Evolutionary conservation across 2,797 vertebrate species (phyloP).

Genomic region (Phoeniculus purpureus): DNA sequence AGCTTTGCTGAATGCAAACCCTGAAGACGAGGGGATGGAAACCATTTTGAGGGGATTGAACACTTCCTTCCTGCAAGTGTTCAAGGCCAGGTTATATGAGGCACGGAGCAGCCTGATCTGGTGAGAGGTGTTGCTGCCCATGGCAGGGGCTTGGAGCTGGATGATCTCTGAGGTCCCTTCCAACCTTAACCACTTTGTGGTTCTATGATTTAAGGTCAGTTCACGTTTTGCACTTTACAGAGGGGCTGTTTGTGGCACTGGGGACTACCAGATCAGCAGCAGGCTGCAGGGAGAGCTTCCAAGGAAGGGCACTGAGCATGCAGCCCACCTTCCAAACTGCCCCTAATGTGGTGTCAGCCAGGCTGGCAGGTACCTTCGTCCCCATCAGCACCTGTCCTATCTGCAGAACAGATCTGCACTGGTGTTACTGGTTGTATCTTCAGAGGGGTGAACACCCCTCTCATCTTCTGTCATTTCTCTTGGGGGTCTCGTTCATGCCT

Average conservation of each 20-base stretch:
- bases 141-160: no score
- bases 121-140: no score
- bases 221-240: slow-evolving; percentile 5
- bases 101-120: no score
- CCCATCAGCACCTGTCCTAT: background rate
- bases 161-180: no score
- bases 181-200: no score
- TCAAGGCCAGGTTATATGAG: no score
- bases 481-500: slow-evolving; percentile 22
- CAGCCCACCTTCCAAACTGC: slow-evolving; percentile 27
- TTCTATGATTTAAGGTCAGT: background rate
- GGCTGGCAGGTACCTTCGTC: background rate
- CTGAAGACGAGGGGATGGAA: background rate
- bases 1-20: background rate
- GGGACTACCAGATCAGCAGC: background rate
- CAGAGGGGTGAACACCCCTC: slow-evolving; percentile 9
- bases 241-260: slow-evolving; percentile 9
- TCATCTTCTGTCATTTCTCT: background rate
- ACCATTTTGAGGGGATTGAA: background rate
- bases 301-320: background rate
- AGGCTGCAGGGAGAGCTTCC: background rate
- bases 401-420: slow-evolving; percentile 31
- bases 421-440: slow-evolving; percentile 22
- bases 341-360: background rate
- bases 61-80: no score